Evolutionary conservation across 2,888 invertebrate genomes (phyloP), one percentile per base, ranked within the genome.

Genomic region (Sturmia bella): DNA sequence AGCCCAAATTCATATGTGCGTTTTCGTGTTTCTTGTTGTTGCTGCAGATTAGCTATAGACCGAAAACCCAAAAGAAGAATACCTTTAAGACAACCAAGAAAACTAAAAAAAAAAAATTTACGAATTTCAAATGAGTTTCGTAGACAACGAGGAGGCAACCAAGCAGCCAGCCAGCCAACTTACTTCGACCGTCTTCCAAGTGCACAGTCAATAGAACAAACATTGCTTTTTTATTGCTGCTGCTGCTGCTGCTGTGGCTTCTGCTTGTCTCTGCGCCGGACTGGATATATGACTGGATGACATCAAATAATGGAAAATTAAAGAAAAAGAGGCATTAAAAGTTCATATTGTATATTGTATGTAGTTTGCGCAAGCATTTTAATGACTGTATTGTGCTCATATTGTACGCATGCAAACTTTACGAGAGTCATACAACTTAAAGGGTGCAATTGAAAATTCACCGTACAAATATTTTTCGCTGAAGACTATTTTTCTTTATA

Each of bases 81-180:
- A 39, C 15, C 37, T 39, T 19, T 52, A 52, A 48, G 11, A 19
- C 48, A 13, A 48, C 0, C 32, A 68, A 15, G 11, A n/a, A 50
- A 15, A n/a, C n/a, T n/a, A n/a, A 39, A 24, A 15, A 61, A 43
- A 43, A 15, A 2, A n/a, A 19, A 17, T 87, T 88, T 87, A 86
- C 84, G 87, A 88, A 88, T 88, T 88, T 88, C 85, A 88, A 88
- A 88, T 88, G 89, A 88, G 87, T 85, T 86, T 85, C 79, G 86
- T 69, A 84, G 85, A 84, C 80, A 79, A 69, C 27, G 70, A 75
- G 83, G 83, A 83, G 79, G 83, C 83, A 79, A 48, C 27, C 70
- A 59, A 17, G 39, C 15, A 27, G 5, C 27, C 3, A 41, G n/a
- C 63, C 32, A 37, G 56, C 43, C 59, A 63, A 32, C 50, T 41